Evolutionary conservation across 2,113 vertebrate genomes (phyloP).

Genomic region (Mellivora capensis): DNA sequence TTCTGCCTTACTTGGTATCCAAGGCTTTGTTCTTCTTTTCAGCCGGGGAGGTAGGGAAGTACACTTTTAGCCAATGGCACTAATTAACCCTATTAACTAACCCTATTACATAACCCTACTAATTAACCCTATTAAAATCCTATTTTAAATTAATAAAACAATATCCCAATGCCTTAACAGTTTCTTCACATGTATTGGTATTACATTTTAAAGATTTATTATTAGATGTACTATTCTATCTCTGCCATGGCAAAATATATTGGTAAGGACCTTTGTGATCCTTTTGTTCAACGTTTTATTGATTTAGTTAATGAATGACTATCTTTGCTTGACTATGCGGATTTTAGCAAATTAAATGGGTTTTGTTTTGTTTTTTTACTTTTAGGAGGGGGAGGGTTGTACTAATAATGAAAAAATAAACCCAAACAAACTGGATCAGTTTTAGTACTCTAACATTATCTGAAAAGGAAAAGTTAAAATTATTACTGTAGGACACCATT

Average conservation of each 20-base stretch:
- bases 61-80: background rate
- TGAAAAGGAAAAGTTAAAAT: slow-evolving; percentile 17
- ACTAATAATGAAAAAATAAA: background rate
- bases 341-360: slow-evolving; percentile 11
- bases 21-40: background rate
- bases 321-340: background rate
- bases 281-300: background rate
- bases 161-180: background rate
- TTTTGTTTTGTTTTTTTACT: background rate
- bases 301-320: background rate
- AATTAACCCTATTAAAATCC: background rate
- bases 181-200: background rate
- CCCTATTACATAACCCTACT: background rate
- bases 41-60: background rate
- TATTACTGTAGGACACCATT: background rate
- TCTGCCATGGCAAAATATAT: background rate
- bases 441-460: background rate
- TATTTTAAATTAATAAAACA: background rate
- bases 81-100: background rate
- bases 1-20: background rate
- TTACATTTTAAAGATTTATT: background rate
- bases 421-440: background rate
- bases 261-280: background rate
- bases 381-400: background rate
- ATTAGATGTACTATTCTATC: background rate